Evolutionary conservation across 2,888 invertebrate species (phyloP).

Genomic region (Erebia palarica): DNA sequence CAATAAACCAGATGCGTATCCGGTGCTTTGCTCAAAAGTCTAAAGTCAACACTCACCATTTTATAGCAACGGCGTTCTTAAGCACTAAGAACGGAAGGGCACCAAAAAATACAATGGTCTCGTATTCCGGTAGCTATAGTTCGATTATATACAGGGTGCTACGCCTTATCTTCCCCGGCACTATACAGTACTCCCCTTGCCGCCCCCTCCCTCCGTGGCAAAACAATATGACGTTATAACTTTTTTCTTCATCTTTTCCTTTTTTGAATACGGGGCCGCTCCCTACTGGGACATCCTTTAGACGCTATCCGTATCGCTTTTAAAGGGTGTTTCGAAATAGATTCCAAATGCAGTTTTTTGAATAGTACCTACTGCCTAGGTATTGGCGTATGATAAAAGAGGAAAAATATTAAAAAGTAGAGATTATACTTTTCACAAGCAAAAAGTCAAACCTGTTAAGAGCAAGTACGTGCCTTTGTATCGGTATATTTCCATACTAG

Average conservation of each 20-base stretch:
- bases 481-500: too few species aligned
- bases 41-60: constrained; percentile 36
- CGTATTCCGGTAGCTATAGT: constrained; percentile 50
- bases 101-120: constrained; percentile 66
- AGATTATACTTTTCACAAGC: neutral
- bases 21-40: too few species aligned
- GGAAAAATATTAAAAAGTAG: neutral
- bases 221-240: constrained; percentile 83
- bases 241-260: constrained; percentile 78
- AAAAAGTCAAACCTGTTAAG: too few species aligned
- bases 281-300: constrained; percentile 69
- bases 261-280: constrained; percentile 74
- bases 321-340: constrained; percentile 34
- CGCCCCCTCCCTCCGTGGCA: constrained; percentile 69
- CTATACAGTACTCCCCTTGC: constrained; percentile 65
- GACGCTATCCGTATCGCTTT: constrained; percentile 58
- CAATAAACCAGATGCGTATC: too few species aligned
- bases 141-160: constrained; percentile 59
- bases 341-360: constrained; percentile 7
- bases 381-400: neutral
- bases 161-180: constrained; percentile 75
- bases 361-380: neutral
- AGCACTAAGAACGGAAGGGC: constrained; percentile 59
- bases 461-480: too few species aligned
- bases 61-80: constrained; percentile 57